phyloP scores from a whole-genome alignment of 2,113 vertebrate genomes.

The Microcebus murinus region DNA sequence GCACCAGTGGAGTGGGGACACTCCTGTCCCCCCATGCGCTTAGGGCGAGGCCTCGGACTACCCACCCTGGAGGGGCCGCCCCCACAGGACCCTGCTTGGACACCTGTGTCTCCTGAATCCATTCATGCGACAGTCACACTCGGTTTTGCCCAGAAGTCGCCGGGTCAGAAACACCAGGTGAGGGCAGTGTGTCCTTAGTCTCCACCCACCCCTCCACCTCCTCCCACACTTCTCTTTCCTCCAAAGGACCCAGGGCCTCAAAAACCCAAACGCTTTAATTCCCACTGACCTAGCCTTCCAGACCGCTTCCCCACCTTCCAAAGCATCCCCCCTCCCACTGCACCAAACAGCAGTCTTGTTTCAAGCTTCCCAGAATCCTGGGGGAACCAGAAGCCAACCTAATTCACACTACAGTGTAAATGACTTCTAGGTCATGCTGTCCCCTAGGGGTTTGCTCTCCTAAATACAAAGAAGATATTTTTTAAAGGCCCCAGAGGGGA shows the following conservation, averaged over 20 bases:
- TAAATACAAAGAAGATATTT: background rate
- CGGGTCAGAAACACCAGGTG: background rate
- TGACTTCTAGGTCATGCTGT: background rate
- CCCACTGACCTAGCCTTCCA: too few relatives aligned
- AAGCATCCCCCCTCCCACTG: background rate
- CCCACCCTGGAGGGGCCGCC: background rate
- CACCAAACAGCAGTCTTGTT: background rate
- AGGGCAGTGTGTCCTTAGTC: too few relatives aligned
- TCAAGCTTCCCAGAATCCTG: background rate
- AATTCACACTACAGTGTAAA: background rate
- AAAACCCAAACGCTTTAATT: background rate
- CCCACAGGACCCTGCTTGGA: background rate
- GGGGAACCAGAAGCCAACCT: background rate
- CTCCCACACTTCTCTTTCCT: background rate
- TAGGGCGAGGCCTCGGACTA: too few relatives aligned
- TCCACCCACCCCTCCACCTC: background rate
- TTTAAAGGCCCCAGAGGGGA: background rate
- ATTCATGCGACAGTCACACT: background rate
- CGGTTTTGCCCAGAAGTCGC: background rate
- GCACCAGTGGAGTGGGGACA: fast-evolving
- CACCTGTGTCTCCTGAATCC: background rate
- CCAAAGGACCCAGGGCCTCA: background rate
- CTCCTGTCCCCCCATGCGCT: fast-evolving
- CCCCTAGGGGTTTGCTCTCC: background rate
- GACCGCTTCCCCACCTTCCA: background rate